A percentile compares a stretch with the other conserved stretches of the same genome.
phyloP scores from a whole-genome alignment of 2,113 vertebrate genomes.

The Tricholaema leucomelas region DNA sequence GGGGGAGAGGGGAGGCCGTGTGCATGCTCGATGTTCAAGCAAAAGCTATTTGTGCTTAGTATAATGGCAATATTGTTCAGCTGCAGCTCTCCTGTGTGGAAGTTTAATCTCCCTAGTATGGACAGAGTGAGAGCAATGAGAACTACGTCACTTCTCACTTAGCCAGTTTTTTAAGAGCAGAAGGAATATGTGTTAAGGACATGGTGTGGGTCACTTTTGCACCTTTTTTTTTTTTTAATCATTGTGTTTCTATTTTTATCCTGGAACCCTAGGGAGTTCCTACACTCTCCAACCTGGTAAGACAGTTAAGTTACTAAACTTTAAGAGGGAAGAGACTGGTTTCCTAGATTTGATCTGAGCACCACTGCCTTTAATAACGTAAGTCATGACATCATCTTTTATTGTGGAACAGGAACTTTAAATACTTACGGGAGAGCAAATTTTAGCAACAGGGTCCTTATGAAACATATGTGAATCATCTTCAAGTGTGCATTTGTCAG shows the following conservation, averaged over 20 bases:
- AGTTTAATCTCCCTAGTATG: background rate
- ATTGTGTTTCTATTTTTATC: background rate
- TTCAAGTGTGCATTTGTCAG: background rate
- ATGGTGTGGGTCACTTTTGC: background rate
- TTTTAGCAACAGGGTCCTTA: background rate
- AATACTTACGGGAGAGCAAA: background rate
- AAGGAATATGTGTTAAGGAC: background rate
- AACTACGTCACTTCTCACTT: background rate
- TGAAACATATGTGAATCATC: background rate
- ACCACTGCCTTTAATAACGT: background rate
- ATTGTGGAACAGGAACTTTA: background rate
- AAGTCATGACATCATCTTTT: slow-evolving; percentile 29
- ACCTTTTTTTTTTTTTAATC: background rate
- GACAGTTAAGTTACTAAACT: background rate
- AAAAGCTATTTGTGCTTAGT: slow-evolving; percentile 36
- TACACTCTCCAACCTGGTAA: background rate
- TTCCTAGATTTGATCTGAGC: background rate
- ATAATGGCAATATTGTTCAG: slow-evolving; percentile 30
- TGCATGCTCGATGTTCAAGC: slow-evolving; percentile 48
- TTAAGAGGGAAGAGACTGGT: background rate
- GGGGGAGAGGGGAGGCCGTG: slow-evolving; percentile 33
- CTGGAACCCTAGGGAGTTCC: background rate
- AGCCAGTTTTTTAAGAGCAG: slow-evolving; percentile 18
- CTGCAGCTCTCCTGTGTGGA: slow-evolving; percentile 5
- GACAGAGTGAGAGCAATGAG: background rate